These are phyloP conservation scores for Sebastiscus albofasciatus DNA, from an alignment of 2,797 vertebrate genomes.

Conservation along the genomic window DNA sequence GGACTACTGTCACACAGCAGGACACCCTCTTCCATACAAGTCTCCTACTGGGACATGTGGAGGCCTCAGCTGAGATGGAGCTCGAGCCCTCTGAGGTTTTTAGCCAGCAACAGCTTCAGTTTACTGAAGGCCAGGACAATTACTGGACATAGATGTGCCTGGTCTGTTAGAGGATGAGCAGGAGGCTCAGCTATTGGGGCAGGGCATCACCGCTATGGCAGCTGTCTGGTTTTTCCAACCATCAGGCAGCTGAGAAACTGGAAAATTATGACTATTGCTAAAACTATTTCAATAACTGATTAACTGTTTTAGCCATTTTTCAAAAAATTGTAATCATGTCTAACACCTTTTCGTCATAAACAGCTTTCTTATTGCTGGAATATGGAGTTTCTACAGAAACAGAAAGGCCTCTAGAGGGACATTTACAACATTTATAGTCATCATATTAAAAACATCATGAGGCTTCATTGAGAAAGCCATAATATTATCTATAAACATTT, in stretches of 20 bases:
- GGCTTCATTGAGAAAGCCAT: neutral
- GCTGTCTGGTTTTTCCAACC: neutral
- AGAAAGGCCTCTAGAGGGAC: neutral
- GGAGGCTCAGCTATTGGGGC: neutral
- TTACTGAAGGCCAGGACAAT: neutral
- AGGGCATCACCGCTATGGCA: neutral
- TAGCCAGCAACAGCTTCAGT: neutral
- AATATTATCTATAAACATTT: neutral
- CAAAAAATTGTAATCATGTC: neutral
- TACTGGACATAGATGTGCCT: neutral
- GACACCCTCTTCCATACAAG: neutral
- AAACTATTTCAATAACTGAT: neutral
- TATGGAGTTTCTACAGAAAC: neutral
- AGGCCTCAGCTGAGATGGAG: neutral
- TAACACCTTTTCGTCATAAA: neutral
- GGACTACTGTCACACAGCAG: neutral
- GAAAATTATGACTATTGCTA: neutral
- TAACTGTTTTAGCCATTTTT: neutral
- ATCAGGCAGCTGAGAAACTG: neutral
- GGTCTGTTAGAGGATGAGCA: neutral
- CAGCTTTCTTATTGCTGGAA: neutral
- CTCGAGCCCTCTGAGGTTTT: neutral
- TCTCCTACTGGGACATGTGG: neutral
- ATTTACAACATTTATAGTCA: neutral
- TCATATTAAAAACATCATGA: neutral